Base-by-base conservation (phyloP, 2,113 vertebrate species). In the Stomatorhinus ivindoensis region DNA sequence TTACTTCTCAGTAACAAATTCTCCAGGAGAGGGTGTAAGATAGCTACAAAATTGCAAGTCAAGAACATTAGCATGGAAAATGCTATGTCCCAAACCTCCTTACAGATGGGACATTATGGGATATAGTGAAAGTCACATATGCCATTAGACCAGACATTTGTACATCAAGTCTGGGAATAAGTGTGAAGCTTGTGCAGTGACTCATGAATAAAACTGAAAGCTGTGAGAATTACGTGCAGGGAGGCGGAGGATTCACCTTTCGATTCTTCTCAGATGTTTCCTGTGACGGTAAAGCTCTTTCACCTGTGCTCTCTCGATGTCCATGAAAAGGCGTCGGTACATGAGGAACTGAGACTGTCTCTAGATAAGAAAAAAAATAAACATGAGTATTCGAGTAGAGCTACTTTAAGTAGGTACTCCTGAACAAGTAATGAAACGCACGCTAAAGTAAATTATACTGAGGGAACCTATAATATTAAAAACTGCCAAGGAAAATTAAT, bases 291-390 rank as follows among this genome's bases (percentile, higher is more conserved):
- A 93, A 89, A 93, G 96, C 19, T 97, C 97, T 92, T 96, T 96
- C 55, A 95, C 98, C 35, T 95, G 96, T 91, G 97, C 94, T 55
- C 98, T 94, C 91, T 99, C 98, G 0, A 94, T 80, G 85, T 91
- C 96, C 98, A 99, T 98, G 93, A 96, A 96, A 83, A 95, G 94
- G 27, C 97, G 96, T 4, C 97, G 95, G 89, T 95, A 93, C 91
- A 93, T 94, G 93, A 97, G 94, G 91, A 96, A 97, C 85, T 97
- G 96, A 42, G 91, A 94, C 94, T 96, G 96, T 21, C 93, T 95
- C 98, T 98, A 27, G 2, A 17, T 51, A 9, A n/a, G n/a, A 55
- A 55, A 21, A 53, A 55, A 21, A 7, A 35, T 4, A 86, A 51
- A n/a, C 24, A 11, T 31, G 10, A 35, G 11, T 11, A 51, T 17